Percentiles rank a stretch among this genome's conserved stretches.
Evolutionary conservation across 2,888 invertebrate genomes (phyloP).

Genomic region (Microplitis deprimator): DNA sequence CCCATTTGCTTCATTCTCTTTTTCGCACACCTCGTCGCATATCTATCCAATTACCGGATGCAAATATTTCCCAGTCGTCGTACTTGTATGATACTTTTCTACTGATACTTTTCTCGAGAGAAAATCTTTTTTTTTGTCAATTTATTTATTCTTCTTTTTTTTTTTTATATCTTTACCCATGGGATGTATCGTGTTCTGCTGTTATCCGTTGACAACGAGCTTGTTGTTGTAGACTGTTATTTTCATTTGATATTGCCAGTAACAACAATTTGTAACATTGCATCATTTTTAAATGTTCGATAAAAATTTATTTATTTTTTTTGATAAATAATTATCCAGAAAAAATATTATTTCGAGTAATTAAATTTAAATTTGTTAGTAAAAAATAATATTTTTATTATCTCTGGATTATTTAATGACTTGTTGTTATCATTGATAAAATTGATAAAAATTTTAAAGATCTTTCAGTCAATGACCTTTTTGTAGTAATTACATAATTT

Average conservation of each 20-base stretch:
- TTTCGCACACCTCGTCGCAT: slow-evolving; percentile 38
- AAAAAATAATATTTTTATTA: background rate
- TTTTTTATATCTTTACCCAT: slow-evolving; percentile 1
- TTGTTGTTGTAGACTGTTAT: background rate
- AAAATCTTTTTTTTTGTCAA: slow-evolving; percentile 4
- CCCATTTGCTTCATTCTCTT: slow-evolving; percentile 22
- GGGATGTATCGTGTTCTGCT: background rate
- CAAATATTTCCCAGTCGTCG: slow-evolving; percentile 42
- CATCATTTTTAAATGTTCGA: no score
- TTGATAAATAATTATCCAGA: no score
- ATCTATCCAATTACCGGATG: slow-evolving; percentile 53
- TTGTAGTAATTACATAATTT: background rate
- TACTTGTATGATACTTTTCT: background rate
- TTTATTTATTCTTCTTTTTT: background rate
- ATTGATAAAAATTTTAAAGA: background rate
- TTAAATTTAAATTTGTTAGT: background rate
- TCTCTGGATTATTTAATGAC: background rate
- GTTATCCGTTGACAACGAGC: background rate
- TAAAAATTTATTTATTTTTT: no score
- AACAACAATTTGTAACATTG: no score
- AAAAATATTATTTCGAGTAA: no score
- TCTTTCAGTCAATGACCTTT: background rate
- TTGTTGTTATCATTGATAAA: slow-evolving; percentile 12
- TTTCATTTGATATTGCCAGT: background rate
- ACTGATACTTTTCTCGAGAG: slow-evolving; percentile 11